Evolutionary conservation across 2,888 invertebrate species (phyloP).

Genomic region (Epiblema foenella): DNA sequence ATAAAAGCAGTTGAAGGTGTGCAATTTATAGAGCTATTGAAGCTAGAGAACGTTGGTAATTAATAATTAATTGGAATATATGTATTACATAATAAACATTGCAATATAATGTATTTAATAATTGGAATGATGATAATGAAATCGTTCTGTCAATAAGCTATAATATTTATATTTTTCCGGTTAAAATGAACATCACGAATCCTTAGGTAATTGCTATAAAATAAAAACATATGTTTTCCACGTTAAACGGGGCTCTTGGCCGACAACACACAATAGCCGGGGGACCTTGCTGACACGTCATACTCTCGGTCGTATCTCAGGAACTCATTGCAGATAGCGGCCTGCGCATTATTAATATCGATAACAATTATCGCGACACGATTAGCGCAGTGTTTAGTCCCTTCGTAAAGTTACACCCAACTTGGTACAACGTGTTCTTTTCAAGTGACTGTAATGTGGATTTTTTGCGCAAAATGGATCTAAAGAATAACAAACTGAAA

Average conservation of each 20-base stretch:
- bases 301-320: constrained; percentile 23
- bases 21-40: no score
- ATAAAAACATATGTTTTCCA: no score
- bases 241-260: not conserved
- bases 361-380: constrained; percentile 76
- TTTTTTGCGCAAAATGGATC: constrained; percentile 52
- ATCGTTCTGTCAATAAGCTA: no score
- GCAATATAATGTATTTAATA: no score
- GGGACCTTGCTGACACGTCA: constrained; percentile 20
- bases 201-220: no score
- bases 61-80: no score
- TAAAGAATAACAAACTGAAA: constrained; percentile 45
- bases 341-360: constrained; percentile 60
- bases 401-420: constrained; percentile 59
- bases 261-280: not conserved
- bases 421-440: constrained; percentile 59
- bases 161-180: no score
- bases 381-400: constrained; percentile 65
- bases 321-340: constrained; percentile 35
- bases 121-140: no score
- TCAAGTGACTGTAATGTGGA: constrained; percentile 46
- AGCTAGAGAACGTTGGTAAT: no score
- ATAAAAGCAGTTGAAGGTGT: no score
- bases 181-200: no score
- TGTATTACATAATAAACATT: no score